Conservation (phyloP, 2,113 vertebrate genomes). For the Pycnonotus jocosus region DNA sequence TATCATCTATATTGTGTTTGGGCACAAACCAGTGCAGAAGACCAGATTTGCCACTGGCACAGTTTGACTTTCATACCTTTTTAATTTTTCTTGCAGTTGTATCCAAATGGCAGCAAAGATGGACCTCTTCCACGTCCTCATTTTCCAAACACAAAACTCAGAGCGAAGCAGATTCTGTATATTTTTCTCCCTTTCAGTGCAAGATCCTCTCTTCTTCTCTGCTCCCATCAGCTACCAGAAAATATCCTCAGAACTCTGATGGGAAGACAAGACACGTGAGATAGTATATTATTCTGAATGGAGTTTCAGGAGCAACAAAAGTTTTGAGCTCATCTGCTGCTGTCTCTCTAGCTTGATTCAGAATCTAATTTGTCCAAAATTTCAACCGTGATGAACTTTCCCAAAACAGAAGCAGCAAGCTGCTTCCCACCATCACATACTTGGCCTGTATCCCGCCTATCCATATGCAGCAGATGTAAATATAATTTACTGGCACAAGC, state of each 20-base stretch:
- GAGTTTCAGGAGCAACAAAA: constrained; percentile 57
- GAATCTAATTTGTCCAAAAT: constrained; percentile 72
- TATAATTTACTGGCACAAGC: constrained; percentile 73
- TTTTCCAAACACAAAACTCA: background rate
- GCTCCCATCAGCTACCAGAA: background rate
- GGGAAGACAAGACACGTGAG: background rate
- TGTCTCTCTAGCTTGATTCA: constrained; percentile 65
- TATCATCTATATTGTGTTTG: background rate
- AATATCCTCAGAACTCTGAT: background rate
- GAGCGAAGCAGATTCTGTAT: rapidly evolving
- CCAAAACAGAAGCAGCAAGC: constrained; percentile 79
- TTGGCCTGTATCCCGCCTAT: constrained; percentile 73
- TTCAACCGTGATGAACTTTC: constrained; percentile 73
- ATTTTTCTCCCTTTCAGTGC: background rate
- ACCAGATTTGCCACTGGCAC: background rate
- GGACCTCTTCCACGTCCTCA: background rate
- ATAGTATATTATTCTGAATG: constrained; percentile 51
- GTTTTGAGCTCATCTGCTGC: constrained; percentile 62
- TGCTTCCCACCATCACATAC: constrained; percentile 75
- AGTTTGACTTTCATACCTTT: background rate
- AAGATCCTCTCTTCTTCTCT: background rate
- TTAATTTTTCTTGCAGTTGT: background rate
- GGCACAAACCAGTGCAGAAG: background rate
- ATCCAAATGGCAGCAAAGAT: background rate
- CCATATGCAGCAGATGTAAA: constrained; percentile 79